Evolutionary conservation across 2,797 vertebrate genomes (phyloP).

Genomic region (Eurystomus glaucurus): DNA sequence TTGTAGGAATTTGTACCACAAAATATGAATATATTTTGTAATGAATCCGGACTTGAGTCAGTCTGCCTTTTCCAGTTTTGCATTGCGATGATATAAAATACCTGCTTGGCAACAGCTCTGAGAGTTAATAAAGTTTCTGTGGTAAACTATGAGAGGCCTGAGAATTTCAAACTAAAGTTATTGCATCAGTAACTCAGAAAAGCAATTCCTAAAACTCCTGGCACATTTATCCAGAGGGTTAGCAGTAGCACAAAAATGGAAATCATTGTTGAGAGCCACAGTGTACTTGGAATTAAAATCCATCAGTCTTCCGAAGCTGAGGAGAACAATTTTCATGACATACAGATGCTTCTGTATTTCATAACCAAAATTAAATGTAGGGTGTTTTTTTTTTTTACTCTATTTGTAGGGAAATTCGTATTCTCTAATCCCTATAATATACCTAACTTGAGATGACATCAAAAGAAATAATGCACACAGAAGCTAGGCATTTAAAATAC

Average conservation of each 20-base stretch:
- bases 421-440: constrained; percentile 18
- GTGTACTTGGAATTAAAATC: constrained; percentile 82
- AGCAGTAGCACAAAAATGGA: constrained; percentile 80
- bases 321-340: constrained; percentile 60
- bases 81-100: constrained; percentile 79
- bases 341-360: constrained; percentile 68
- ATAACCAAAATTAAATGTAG: constrained; percentile 57
- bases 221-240: constrained; percentile 83
- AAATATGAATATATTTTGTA: constrained; percentile 57
- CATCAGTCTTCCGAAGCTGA: constrained; percentile 79
- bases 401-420: constrained; percentile 53
- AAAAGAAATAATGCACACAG: background rate
- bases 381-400: constrained; percentile 25
- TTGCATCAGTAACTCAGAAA: constrained; percentile 86
- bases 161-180: constrained; percentile 85
- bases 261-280: constrained; percentile 81
- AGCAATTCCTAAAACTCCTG: constrained; percentile 85
- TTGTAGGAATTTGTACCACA: constrained; percentile 24
- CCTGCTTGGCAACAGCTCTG: constrained; percentile 75
- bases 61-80: constrained; percentile 68
- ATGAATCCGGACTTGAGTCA: constrained; percentile 72
- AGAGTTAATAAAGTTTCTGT: constrained; percentile 84
- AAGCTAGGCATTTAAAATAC: constrained; percentile 7
- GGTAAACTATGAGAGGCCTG: constrained; percentile 83
- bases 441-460: constrained; percentile 1